These are phyloP conservation scores for Distichodus sexfasciatus DNA, from an alignment of 2,797 vertebrate genomes.

Conservation along the genomic window DNA sequence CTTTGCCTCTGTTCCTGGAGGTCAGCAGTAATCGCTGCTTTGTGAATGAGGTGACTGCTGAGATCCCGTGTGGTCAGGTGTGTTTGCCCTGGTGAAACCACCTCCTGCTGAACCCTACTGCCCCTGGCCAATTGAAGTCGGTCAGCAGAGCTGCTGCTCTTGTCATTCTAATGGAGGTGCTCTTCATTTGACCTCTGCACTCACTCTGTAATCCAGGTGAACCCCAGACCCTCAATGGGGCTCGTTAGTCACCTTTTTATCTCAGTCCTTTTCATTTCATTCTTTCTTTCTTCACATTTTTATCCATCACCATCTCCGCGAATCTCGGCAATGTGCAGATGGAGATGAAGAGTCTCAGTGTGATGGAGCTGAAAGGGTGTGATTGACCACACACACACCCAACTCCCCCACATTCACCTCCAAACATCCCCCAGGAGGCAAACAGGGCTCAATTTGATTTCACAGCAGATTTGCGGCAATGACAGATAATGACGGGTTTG, in stretches of 20 bases:
- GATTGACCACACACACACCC: too few relatives aligned
- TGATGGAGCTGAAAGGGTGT: too few relatives aligned
- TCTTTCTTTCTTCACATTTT: too few relatives aligned
- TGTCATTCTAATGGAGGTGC: conserved; percentile 30
- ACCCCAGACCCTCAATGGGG: conserved; percentile 23
- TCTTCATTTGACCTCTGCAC: conserved; percentile 26
- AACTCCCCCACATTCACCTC: conserved; percentile 25
- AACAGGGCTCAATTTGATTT: background rate
- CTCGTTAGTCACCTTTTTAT: conserved; percentile 48
- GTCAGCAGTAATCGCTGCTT: conserved; percentile 38
- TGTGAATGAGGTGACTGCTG: background rate
- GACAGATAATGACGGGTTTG: conserved; percentile 33
- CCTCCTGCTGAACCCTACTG: too few relatives aligned
- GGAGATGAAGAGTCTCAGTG: too few relatives aligned
- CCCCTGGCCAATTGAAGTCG: too few relatives aligned
- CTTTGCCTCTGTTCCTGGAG: conserved; percentile 28
- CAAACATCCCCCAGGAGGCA: conserved; percentile 9
- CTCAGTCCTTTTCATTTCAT: conserved; percentile 17
- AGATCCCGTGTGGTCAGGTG: conserved; percentile 26
- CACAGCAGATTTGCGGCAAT: conserved; percentile 38
- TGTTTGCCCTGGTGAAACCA: conserved; percentile 6
- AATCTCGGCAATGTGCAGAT: conserved; percentile 9
- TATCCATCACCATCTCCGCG: background rate
- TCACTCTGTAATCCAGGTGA: conserved; percentile 6
- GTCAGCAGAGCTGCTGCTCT: conserved; percentile 26